These are phyloP conservation scores for Gallinago solitaria DNA, from an alignment of 2,797 vertebrate genomes.

Conservation along the genomic window DNA sequence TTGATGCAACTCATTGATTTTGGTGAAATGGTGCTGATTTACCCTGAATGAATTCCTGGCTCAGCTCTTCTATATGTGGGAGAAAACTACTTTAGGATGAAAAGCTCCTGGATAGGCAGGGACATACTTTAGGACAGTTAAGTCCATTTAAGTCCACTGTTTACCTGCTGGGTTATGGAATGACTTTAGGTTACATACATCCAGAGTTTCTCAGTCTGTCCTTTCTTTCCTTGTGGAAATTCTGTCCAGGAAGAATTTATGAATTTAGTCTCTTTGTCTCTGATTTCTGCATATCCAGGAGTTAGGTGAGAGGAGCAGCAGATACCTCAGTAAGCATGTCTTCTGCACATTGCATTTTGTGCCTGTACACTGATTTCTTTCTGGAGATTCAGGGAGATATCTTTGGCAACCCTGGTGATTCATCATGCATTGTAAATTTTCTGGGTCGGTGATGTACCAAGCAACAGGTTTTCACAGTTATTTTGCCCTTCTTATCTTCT, in stretches of 20 bases:
- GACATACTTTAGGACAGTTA: neutral
- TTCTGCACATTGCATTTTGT: too few species aligned
- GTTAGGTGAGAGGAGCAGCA: neutral
- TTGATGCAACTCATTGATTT: neutral
- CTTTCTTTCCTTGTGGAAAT: neutral
- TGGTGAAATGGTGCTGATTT: neutral
- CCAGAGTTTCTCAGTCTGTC: neutral
- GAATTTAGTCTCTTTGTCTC: neutral
- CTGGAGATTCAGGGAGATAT: fast-evolving
- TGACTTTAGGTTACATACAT: neutral
- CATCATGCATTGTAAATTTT: neutral
- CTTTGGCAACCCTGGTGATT: neutral
- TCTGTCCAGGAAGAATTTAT: neutral
- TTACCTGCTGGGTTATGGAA: neutral
- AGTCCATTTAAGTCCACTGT: neutral
- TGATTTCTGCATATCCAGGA: neutral
- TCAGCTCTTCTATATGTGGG: neutral
- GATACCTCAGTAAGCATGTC: neutral
- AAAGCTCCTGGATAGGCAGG: neutral
- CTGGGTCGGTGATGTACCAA: neutral
- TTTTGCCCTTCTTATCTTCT: neutral
- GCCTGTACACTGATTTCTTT: neutral
- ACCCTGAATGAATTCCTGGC: neutral
- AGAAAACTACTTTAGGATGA: neutral
- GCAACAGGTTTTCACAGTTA: neutral